Conservation (phyloP, 2,797 vertebrate genomes). For the Bryconaethiops microstoma region DNA sequence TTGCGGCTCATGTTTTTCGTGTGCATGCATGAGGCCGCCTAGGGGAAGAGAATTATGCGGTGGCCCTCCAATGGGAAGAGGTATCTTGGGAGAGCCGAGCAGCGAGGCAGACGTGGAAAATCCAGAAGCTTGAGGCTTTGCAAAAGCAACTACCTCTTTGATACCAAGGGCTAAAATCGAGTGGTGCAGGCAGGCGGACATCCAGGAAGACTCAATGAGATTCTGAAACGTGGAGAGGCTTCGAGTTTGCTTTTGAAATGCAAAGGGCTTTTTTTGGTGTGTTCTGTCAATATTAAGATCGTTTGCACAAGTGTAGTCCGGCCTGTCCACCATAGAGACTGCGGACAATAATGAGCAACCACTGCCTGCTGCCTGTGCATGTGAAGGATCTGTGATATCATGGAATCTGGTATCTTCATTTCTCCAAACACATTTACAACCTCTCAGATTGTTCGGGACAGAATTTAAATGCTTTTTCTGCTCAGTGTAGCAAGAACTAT, state of each 20-base stretch:
- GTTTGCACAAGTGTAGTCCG: not conserved
- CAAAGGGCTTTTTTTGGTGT: not conserved
- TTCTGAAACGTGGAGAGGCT: constrained; percentile 38
- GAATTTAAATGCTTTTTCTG: constrained; percentile 17
- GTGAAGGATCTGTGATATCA: not conserved
- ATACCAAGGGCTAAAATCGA: constrained; percentile 44
- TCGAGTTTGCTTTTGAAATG: constrained; percentile 22
- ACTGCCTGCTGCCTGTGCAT: not conserved
- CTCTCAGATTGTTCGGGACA: not conserved
- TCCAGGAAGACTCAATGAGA: constrained; percentile 53
- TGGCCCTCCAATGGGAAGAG: constrained; percentile 2
- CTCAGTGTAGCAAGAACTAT: not conserved
- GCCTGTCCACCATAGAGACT: not conserved
- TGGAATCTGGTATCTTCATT: not conserved
- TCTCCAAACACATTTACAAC: constrained; percentile 7
- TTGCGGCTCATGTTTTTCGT: constrained; percentile 15
- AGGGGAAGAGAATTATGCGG: not conserved
- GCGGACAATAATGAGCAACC: constrained; percentile 27
- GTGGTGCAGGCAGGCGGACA: constrained; percentile 48
- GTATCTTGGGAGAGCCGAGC: not conserved
- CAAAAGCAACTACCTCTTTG: constrained; percentile 22
- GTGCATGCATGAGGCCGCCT: constrained; percentile 1
- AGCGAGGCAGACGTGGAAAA: constrained; percentile 16
- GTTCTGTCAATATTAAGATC: constrained; percentile 13
- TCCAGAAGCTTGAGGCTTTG: not conserved